Evolutionary conservation across 2,888 invertebrate species (phyloP), one percentile per base, ranked within the genome.

Genomic region (Clusia tigrina): DNA sequence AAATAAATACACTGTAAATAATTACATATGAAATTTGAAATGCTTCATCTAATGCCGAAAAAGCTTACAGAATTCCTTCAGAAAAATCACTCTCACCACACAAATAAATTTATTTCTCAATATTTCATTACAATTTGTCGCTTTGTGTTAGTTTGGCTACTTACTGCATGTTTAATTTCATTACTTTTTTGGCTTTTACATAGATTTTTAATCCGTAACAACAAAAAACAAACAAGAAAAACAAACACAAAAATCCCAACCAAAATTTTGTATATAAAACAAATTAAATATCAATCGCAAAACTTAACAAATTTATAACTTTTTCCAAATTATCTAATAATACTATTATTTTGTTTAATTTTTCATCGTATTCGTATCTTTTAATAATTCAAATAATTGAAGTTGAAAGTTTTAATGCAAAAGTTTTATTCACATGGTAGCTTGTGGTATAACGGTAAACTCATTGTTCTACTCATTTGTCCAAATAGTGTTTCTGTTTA

Each of bases 251-350:
- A 52, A 52, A 68, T 67, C 67, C 61, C 67, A 67, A 69, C 71
- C 70, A 70, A 71, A 71, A 71, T 69, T 69, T 71, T 71, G 66
- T 71, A 65, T 66, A 66, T 69, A 66, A 53, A 56, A 32, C 12
- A 32, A 32, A 32, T 12, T 32, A 32, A 32, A 32, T 32, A 32
- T 9, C 32, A 32, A 32, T 32, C 10, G 10, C n/a, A 42, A 42
- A 3, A 15, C n/a, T 6, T 42, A 15, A 42, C 42, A 42, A 42
- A 3, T 10, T 17, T n/a, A n/a, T 42, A 42, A 42, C 42, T 15
- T 15, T 42, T 42, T 42, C n/a, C 15, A 42, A 42, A 42, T 32
- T 9, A 42, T 15, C 42, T 42, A 42, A n/a, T 32, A 12, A 32
- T 32, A 32, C 6, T 32, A 32, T 42, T 42, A 42, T 3, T 15